Conservation (phyloP, 2,797 vertebrate species). For the Myiotriccus ornatus region DNA sequence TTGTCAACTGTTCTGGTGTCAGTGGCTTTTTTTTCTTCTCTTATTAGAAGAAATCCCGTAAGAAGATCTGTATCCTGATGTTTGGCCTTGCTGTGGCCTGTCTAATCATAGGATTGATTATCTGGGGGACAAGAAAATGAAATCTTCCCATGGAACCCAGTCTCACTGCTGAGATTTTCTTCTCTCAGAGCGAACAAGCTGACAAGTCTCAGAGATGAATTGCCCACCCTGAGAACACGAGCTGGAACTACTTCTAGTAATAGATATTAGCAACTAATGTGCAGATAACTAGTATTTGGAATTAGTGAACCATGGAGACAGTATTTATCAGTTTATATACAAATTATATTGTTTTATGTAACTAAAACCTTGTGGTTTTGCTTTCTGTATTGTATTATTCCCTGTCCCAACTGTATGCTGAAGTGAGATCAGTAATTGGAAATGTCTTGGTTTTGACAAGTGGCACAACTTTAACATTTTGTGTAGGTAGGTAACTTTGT, state of each 20-base stretch:
- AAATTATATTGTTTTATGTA: conserved; percentile 73
- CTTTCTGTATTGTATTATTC: conserved; percentile 71
- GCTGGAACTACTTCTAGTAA: conserved; percentile 69
- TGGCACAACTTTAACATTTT: conserved; percentile 66
- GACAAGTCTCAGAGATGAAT: conserved; percentile 61
- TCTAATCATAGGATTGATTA: conserved; percentile 79
- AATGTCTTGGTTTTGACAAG: conserved; percentile 62
- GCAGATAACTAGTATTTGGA: conserved; percentile 72
- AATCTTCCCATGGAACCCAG: conserved; percentile 4
- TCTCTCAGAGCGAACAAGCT: conserved; percentile 41
- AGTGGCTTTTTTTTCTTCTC: conserved; percentile 54
- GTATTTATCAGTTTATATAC: conserved; percentile 76
- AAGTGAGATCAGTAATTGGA: conserved; percentile 55
- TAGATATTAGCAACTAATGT: conserved; percentile 74
- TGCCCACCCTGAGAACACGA: conserved; percentile 65
- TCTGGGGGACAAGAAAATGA: conserved; percentile 78
- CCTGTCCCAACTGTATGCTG: conserved; percentile 64
- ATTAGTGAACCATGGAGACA: conserved; percentile 71
- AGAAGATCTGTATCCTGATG: conserved; percentile 94
- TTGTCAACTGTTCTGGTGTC: neutral
- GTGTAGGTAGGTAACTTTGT: conserved; percentile 26
- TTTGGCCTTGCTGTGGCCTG: conserved; percentile 80
- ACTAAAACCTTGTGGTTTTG: conserved; percentile 73
- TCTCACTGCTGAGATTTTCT: conserved; percentile 45
- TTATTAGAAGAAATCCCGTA: conserved; percentile 92